Base-by-base conservation (phyloP, 2,888 invertebrate genomes). In the Chaitophorus viminalis region DNA sequence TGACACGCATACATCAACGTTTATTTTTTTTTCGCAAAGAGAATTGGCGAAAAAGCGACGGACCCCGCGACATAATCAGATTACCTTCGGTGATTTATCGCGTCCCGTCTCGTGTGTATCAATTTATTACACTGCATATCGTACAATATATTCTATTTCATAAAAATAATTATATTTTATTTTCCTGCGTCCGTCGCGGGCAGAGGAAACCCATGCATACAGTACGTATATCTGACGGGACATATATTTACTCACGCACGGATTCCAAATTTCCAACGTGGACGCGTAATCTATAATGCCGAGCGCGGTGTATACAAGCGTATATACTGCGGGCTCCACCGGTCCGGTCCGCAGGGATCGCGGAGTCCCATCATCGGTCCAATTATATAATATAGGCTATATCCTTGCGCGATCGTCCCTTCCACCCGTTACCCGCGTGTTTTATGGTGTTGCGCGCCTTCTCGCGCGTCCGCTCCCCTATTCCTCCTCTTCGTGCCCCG, bases 51-150 rank as follows among this genome's bases (percentile, higher is more conserved):
- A 81, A 81, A 81, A 79, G 70, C 72, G 65, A 54, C 78, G 78
- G 85, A 77, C 65, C 77, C 85, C 79, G 52, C 70, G 54, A 87
- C 87, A 46, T 74, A 81, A 87, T 87, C 87, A 87, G 87, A 87
- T 87, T 87, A 87, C 21, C 74, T 74, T 21, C 74, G 74, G 74
- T 87, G 87, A 87, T 87, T 87, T 87, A 87, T 87, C 75, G 84
- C n/a, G 36, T 5, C 31, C 21, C 36, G 54, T 52, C 9, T 60
- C 39, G 25, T 18, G 36, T 25, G 9, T 33, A 85, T 68, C 65
- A 52, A 85, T 85, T 77, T 79, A 86, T 86, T 78, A 86, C 46
- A 31, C 29, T 52, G 52, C 52, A 29, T n/a, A n/a, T 14, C 11
- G 31, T 39, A 65, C 65, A 79, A 36, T 79, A 79, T 78, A 60